Evolutionary conservation across 2,888 invertebrate genomes (phyloP), one percentile per base, ranked within the genome.

Genomic region (Clivina fossor): DNA sequence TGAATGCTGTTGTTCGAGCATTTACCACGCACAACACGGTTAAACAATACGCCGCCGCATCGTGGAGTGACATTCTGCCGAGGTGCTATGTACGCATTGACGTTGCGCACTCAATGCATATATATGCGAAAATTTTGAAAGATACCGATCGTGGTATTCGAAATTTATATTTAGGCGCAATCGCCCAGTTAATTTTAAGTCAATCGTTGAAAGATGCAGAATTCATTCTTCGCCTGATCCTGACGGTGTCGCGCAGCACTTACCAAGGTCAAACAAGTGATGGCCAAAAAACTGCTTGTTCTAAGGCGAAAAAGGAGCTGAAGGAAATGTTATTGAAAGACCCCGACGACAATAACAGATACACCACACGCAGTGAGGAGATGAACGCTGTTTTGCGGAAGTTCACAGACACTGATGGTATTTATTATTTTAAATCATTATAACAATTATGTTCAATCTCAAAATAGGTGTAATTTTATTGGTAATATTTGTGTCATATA

Each of bases 111-210:
- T 16, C n/a, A 7, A n/a, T 37, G 5, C 15, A 37, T 4, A 16
- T 37, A 15, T 37, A 37, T 37, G 37, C 37, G 4, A 37, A 37
- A 7, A 18, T 37, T n/a, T 37, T 37, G 18, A 37, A 37, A 37
- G 15, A 16, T 16, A 4, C 15, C 15, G 16, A 37, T 37, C 16
- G 15, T 8, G 18, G 37, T 15, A 15, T 11, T 26, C 26, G 8
- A 26, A 26, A 7, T 26, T 26, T 26, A 7, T 37, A 37, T 15
- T 7, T 37, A 19, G 37, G 37, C 13, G 37, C 15, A 4, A 13
- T 37, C 4, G 37, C 37, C 4, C 15, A 37, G 8, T 8, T 26
- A 26, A 26, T 26, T 26, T 26, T 26, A 8, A 26, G 5, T 5
- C 5, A n/a, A n/a, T n/a, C n/a, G n/a, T n/a, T n/a, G n/a, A n/a